Evolutionary conservation across 2,888 invertebrate species (phyloP), one percentile per base, ranked within the genome.

Genomic region (Tanaodytes sp.): DNA sequence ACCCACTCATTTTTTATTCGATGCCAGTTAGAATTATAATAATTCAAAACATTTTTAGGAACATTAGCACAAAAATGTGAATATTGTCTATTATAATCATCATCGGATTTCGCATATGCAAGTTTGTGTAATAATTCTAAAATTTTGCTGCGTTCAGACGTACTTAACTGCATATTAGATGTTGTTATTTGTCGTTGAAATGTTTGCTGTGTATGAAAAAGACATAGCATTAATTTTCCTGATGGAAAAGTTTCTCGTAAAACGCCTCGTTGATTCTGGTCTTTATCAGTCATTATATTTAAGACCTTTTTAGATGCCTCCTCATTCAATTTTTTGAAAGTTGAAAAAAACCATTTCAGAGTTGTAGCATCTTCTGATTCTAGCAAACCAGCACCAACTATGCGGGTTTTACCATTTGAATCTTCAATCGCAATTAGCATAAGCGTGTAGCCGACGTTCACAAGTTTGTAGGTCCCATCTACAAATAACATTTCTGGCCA

Each of bases 391-490:
- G 55, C 52, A 9, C 45, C 65, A 18, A 62, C 71, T n/a, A 74
- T 39, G 48, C 61, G 15, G 15, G 48, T 70, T 2, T n/a, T 16
- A 2, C 54, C 42, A 27, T 62, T 36, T 1, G 59, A 48, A 11
- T 72, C 67, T 51, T 72, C 55, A 9, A 70, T 40, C 31, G n/a
- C n/a, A 27, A 69, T 31, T 16, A 67, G 16, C 45, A 67, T 61
- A 1, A 63, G 11, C 0, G 49, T 54, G 8, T 67, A 48, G 14
- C 62, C 57, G 15, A 48, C 15, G 33, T 52, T 62, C 1, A 55
- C 33, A 12, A 73, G 16, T 36, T 67, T 67, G 20, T 72, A 72
- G 1, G 73, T 73, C 9, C 70, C 70, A 51, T 73, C 71, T 1
- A 64, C 19, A 23, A 39, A 51, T 51, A 51, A 15, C 4, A 51